Evolutionary conservation across 92 coral and sea anemone species (phyloP), one percentile per base, ranked within the genome.

Genomic region (Bergia sp.): DNA sequence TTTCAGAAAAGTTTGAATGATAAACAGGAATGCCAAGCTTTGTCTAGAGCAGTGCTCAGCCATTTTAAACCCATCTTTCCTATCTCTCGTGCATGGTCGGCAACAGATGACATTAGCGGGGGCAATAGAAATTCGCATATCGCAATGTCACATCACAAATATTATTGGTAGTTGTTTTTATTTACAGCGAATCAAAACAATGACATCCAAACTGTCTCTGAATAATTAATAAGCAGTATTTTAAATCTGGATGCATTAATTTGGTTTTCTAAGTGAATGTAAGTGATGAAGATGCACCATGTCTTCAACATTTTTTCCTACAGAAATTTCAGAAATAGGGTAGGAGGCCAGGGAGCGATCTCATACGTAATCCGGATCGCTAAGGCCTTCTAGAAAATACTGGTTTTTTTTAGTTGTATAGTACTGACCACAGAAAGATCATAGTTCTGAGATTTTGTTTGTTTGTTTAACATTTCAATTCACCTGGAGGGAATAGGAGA

Each of bases 171-270:
- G 79, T 37, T 69, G 58, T n/a, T 45, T 42, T 84, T n/a, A 45
- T 69, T 44, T 73, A 13, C 77, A 84, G 87, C 87, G 87, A 84
- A 84, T 84, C 87, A 73, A 71, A 84, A 84, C 66, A 84, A 39
- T 84, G 55, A 29, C 40, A 23, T 29, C 58, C 20, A 44, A 38
- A 73, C 15, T 73, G 5, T n/a, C 77, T 29, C 77, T 38, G 18
- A 73, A 73, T 61, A 18, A 61, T 61, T 61, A 20, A 61, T 21
- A 61, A 61, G 29, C 69, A 61, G 69, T 20, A 4, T 23, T 3
- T 61, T 23, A 61, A 18, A 16, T 61, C 20, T 23, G 69, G n/a
- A 61, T 61, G 69, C 58, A 53, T 53, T 53, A 53, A 53, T 53
- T 11, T 53, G 10, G 18, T 11, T 53, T 53, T 6, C 58, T 53